These are phyloP conservation scores for Pachyramphus minor DNA, from an alignment of 2,113 vertebrate genomes.

Conservation along the genomic window DNA sequence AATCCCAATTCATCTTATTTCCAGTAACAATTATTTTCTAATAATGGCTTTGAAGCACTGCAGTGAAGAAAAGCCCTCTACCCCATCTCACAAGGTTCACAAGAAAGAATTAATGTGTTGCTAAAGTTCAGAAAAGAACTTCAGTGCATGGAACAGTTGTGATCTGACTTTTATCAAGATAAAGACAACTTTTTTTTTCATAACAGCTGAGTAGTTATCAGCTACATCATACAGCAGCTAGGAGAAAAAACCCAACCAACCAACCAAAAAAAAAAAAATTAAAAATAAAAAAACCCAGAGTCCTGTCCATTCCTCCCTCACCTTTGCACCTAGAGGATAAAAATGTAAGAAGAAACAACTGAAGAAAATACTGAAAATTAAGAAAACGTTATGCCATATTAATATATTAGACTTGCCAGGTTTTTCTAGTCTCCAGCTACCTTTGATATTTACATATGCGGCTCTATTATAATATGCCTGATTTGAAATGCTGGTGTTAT, in stretches of 20 bases:
- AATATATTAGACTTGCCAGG: neutral
- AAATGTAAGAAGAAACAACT: too few relatives aligned
- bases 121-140: neutral
- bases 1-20: neutral
- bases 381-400: neutral
- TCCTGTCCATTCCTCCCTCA: neutral
- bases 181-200: neutral
- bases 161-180: neutral
- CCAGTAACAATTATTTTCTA: neutral
- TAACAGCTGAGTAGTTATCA: neutral
- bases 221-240: neutral
- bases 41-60: neutral
- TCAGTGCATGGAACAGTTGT: neutral
- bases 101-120: neutral
- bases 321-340: neutral
- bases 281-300: neutral
- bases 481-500: neutral
- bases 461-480: neutral
- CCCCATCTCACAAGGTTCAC: neutral
- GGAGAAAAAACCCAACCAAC: too few relatives aligned
- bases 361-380: neutral
- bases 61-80: neutral
- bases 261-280: too few relatives aligned
- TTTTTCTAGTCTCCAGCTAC: neutral
- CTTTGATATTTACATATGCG: neutral